Percentiles rank a stretch among this genome's conserved stretches.
phyloP scores from a whole-genome alignment of 2,113 vertebrate species.

The Mirounga angustirostris region DNA sequence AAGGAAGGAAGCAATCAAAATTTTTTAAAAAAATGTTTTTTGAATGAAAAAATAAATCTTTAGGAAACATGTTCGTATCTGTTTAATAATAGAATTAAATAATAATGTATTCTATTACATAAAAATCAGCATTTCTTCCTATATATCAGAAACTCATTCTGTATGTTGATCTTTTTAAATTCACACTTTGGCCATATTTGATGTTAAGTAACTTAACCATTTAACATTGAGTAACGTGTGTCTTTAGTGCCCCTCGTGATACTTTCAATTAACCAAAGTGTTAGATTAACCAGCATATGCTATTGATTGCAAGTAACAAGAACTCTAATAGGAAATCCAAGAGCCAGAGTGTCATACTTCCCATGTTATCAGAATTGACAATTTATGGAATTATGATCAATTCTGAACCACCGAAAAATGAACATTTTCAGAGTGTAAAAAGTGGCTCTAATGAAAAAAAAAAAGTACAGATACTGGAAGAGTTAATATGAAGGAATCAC shows the following conservation, averaged over 20 bases:
- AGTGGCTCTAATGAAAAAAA: not conserved
- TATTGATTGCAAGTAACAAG: not conserved
- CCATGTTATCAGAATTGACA: not conserved
- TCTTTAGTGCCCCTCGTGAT: not conserved
- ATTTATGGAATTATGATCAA: not conserved
- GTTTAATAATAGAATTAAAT: not conserved
- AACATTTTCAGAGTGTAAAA: not conserved
- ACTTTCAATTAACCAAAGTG: not conserved
- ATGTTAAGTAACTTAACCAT: not conserved
- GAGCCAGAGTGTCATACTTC: not conserved
- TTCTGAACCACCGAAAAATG: not conserved
- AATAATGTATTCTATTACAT: not conserved
- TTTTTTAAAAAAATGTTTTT: constrained; percentile 14
- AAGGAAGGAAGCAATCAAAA: not conserved
- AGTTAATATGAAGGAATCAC: not conserved
- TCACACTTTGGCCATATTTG: not conserved
- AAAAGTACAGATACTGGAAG: not conserved
- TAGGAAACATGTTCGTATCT: not conserved
- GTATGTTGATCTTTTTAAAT: not conserved
- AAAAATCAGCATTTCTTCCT: constrained; percentile 8
- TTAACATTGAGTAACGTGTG: not conserved
- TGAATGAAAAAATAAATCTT: not conserved
- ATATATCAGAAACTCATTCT: not conserved
- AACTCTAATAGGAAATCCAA: not conserved
- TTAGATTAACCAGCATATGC: not conserved